Evolutionary conservation across 2,113 vertebrate species (phyloP), one percentile per base, ranked within the genome.

Genomic region (Muntiacus reevesi): DNA sequence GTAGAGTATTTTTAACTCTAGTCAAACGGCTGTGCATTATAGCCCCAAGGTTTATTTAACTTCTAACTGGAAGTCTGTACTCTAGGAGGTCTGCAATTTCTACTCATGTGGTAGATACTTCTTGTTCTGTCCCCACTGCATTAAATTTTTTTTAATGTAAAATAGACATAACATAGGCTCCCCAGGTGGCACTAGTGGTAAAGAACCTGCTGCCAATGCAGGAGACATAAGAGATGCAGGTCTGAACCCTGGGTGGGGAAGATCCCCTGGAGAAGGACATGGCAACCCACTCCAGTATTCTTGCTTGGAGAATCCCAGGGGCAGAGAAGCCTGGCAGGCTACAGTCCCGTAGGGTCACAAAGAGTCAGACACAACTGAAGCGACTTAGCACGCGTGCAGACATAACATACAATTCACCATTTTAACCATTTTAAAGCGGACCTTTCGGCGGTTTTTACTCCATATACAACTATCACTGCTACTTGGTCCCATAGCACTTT

Each of bases 31-130:
- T 36, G 33, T 55, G n/a, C 52, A 36, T 54, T 33, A 83, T 7
- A 23, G 52, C 33, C 21, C 50, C 52, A 25, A 15, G 21, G 52
- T 33, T 33, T 52, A 52, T 33, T 55, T 55, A 25, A 36, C 23
- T 83, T 83, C n/a, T 83, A 83, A 83, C 52, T 55, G 12, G 81
- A 55, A 83, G 81, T 54, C 6, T 54, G 50, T 36, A 36, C 50
- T n/a, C 50, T 6, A 14, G n/a, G 67, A 71, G 19, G 21, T 10
- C 13, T 36, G 57, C 1, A 2, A 36, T 12, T 25, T n/a, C 50
- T 54, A n/a, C 30, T 19, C 2, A 1, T 0, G 43, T 6, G 17
- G 23, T 12, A n/a, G 13, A 45, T 7, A 25, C 17, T 3, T 28
- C n/a, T 94, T 54, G 19, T 85, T 33, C 57, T 78, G 7, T 47